A percentile compares a stretch with the other conserved stretches of the same genome.
Conservation (phyloP, 2,113 vertebrate species). For the Dromiciops gliroides region DNA sequence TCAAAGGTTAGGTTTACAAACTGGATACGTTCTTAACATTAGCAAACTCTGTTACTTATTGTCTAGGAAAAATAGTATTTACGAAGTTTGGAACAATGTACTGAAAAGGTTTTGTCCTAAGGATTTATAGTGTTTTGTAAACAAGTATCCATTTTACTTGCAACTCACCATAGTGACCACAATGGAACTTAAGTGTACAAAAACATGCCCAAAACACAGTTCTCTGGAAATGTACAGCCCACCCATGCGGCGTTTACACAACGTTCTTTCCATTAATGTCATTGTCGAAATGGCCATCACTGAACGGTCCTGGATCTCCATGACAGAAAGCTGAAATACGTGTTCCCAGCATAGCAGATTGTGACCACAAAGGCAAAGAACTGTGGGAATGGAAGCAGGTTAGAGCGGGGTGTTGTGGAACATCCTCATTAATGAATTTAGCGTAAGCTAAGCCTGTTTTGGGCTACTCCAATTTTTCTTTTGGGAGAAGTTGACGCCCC, state of each 20-base stretch:
- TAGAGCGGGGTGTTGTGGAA: slow-evolving; percentile 13
- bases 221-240: slow-evolving; percentile 71
- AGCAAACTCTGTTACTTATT: slow-evolving; percentile 64
- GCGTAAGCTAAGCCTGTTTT: too few species aligned
- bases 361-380: slow-evolving; percentile 93
- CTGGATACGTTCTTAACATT: slow-evolving; percentile 55
- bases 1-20: slow-evolving; percentile 75
- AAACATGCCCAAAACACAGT: slow-evolving; percentile 69
- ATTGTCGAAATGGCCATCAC: slow-evolving; percentile 73
- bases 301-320: slow-evolving; percentile 87
- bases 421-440: not conserved
- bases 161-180: slow-evolving; percentile 42
- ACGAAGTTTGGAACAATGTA: slow-evolving; percentile 49
- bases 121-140: slow-evolving; percentile 65
- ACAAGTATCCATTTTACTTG: slow-evolving; percentile 62
- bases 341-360: slow-evolving; percentile 91
- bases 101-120: slow-evolving; percentile 20
- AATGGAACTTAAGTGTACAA: slow-evolving; percentile 73
- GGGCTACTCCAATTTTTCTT: not conserved
- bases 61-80: slow-evolving; percentile 76
- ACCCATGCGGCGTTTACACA: slow-evolving; percentile 65
- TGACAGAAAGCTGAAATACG: slow-evolving; percentile 89
- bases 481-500: not conserved
- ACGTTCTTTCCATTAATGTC: slow-evolving; percentile 4
- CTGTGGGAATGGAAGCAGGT: slow-evolving; percentile 80